Conservation (phyloP, 2,888 invertebrate genomes). For the Melanostoma scalare region DNA sequence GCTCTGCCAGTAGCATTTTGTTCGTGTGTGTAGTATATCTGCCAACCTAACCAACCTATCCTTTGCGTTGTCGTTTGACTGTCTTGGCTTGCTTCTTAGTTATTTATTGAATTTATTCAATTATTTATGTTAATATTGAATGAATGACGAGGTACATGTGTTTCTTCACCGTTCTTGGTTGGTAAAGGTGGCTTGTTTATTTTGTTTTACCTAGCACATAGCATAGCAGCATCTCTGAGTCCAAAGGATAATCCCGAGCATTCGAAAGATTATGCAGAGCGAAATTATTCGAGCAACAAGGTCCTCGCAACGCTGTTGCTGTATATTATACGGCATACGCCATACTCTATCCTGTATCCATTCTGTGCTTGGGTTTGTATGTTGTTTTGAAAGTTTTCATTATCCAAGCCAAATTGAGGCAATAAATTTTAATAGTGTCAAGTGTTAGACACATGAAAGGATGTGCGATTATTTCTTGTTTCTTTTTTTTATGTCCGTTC, state of each 20-base stretch:
- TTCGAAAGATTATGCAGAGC: constrained; percentile 10
- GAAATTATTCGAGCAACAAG: constrained; percentile 45
- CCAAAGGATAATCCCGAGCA: constrained; percentile 31
- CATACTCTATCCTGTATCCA: constrained; percentile 7
- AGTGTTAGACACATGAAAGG: constrained; percentile 72
- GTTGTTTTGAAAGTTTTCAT: constrained; percentile 70
- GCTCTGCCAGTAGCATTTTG: constrained; percentile 35
- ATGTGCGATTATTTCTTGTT: constrained; percentile 66
- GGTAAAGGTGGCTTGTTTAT: constrained; percentile 47
- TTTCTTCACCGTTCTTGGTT: constrained; percentile 47
- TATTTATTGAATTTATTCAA: constrained; percentile 73
- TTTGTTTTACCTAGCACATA: constrained; percentile 4
- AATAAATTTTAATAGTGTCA: constrained; percentile 73
- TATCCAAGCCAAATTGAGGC: constrained; percentile 72
- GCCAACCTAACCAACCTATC: constrained; percentile 9
- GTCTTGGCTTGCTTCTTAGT: constrained; percentile 65
- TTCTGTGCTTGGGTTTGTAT: constrained; percentile 32
- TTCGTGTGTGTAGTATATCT: constrained; percentile 5
- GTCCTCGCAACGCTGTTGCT: constrained; percentile 21
- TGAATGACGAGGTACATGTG: constrained; percentile 65
- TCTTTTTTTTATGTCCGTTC: constrained; percentile 7
- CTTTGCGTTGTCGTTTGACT: constrained; percentile 56
- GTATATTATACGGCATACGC: constrained; percentile 4
- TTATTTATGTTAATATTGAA: constrained; percentile 71
- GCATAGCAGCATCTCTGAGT: constrained; percentile 1